Conservation (phyloP, 2,113 vertebrate genomes). For the Numenius arquata region DNA sequence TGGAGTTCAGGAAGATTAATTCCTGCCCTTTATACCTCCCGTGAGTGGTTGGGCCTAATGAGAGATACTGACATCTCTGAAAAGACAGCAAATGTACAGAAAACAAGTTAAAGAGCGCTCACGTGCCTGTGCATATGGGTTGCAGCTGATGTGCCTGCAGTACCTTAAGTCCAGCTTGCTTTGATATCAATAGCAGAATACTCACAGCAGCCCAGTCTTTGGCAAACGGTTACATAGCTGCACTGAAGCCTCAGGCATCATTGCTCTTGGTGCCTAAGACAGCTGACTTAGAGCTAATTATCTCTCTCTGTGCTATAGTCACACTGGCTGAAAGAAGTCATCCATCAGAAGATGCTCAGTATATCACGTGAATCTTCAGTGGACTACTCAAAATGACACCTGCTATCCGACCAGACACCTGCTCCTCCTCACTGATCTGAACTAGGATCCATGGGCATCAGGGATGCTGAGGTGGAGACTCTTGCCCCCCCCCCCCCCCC, state of each 20-base stretch:
- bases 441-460: not conserved
- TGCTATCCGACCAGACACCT: not conserved
- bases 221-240: not conserved
- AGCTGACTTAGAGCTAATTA: constrained; percentile 12
- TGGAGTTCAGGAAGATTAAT: not conserved
- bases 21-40: not conserved
- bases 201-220: not conserved
- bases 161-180: not conserved
- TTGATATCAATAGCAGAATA: not conserved
- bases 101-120: not conserved
- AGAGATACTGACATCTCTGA: not conserved
- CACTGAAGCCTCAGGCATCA: not conserved
- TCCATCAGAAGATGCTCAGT: not conserved
- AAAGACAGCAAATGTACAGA: not conserved
- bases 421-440: not conserved
- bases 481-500: too few relatives aligned
- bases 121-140: not conserved
- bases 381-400: not conserved
- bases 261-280: not conserved
- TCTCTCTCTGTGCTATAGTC: not conserved
- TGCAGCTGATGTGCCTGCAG: not conserved
- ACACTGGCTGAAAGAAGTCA: not conserved
- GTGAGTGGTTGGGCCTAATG: not conserved
- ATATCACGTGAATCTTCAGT: not conserved
- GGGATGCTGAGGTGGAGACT: not conserved